Conservation (phyloP, 2,113 vertebrate genomes). For the Nibea coibor region DNA sequence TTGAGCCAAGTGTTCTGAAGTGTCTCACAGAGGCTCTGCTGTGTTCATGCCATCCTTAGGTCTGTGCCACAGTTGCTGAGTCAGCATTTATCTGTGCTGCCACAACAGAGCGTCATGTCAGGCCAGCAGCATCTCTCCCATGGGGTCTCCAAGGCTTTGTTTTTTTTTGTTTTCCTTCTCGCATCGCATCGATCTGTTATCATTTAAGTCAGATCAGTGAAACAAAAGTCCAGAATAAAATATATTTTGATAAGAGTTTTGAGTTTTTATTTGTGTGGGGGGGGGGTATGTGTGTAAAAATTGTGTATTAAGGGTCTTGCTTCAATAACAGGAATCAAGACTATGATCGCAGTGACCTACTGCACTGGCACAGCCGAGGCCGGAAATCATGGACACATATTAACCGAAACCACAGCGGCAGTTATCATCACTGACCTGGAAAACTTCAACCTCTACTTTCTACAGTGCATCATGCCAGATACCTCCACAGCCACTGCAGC, state of each 20-base stretch:
- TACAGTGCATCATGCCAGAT: too few relatives aligned
- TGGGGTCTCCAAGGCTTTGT: conserved; percentile 59
- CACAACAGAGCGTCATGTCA: conserved; percentile 81
- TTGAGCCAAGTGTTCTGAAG: conserved; percentile 12
- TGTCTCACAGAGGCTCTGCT: not conserved
- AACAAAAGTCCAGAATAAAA: conserved; percentile 99
- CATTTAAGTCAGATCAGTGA: conserved; percentile 95
- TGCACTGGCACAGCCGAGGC: too few relatives aligned
- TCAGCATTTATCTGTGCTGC: conserved; percentile 44
- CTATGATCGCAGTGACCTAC: too few relatives aligned
- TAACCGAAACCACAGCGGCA: too few relatives aligned
- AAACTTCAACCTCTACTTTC: too few relatives aligned
- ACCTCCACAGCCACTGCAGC: too few relatives aligned
- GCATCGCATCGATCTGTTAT: conserved; percentile 97
- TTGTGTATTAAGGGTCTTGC: too few relatives aligned
- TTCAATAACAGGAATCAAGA: not conserved
- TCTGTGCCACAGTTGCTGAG: conserved; percentile 13
- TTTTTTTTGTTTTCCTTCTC: conserved; percentile 87
- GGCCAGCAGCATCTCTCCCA: conserved; percentile 59
- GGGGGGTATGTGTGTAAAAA: not conserved
- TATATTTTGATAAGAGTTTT: conserved; percentile 98
- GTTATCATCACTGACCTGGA: too few relatives aligned
- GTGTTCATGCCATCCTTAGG: conserved; percentile 5
- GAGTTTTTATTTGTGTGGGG: conserved; percentile 74
- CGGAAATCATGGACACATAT: too few relatives aligned